Evolutionary conservation across 2,113 vertebrate genomes (phyloP).

Genomic region (Trematocara macrostoma): DNA sequence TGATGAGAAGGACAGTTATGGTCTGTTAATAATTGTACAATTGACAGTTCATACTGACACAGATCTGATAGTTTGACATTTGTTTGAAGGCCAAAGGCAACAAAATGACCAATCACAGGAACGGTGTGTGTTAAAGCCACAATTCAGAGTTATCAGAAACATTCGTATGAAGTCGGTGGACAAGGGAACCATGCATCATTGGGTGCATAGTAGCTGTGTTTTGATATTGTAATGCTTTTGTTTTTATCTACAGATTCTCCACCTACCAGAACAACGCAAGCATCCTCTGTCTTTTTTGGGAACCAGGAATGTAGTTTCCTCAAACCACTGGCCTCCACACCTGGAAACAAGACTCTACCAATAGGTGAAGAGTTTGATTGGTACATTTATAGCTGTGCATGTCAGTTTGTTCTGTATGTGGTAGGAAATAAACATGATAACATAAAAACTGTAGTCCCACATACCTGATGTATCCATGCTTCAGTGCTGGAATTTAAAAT

Average conservation of each 20-base stretch:
- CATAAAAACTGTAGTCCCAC: neutral
- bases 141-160: neutral
- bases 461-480: neutral
- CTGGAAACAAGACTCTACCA: constrained; percentile 82
- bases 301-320: constrained; percentile 82
- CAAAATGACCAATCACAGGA: neutral
- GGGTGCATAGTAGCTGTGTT: neutral
- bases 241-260: constrained; percentile 78
- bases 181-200: neutral
- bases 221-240: neutral
- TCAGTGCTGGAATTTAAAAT: neutral
- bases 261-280: constrained; percentile 74
- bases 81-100: neutral
- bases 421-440: neutral
- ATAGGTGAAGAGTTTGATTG: constrained; percentile 73
- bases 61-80: neutral
- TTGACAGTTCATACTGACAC: neutral
- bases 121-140: neutral
- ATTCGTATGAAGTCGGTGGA: neutral
- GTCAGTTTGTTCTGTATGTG: neutral
- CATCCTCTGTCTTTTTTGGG: constrained; percentile 81
- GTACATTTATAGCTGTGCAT: neutral
- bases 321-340: constrained; percentile 84
- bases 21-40: neutral
- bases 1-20: neutral